These are phyloP conservation scores for Amphipoea oculea DNA, from an alignment of 2,888 invertebrate genomes.

Conservation along the genomic window DNA sequence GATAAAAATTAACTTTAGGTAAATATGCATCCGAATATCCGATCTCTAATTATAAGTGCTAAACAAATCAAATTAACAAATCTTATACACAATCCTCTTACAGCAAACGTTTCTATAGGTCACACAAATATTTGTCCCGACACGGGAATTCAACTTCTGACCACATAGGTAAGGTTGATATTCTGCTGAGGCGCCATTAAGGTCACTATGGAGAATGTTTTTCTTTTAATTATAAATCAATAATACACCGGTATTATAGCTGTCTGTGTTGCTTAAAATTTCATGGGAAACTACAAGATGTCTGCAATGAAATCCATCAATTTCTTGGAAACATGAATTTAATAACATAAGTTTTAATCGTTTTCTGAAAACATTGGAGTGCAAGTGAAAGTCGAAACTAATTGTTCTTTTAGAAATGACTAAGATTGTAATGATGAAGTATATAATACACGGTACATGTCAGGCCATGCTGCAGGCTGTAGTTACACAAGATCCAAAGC, in stretches of 20 bases:
- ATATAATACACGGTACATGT: not conserved
- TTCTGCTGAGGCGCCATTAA: constrained; percentile 28
- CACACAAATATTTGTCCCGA: constrained; percentile 45
- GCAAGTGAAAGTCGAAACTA: not conserved
- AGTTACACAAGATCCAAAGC: not conserved
- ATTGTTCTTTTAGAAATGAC: not conserved
- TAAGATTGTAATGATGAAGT: not conserved
- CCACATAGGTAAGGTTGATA: constrained; percentile 5
- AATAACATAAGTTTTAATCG: not conserved
- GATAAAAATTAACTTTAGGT: too few relatives aligned
- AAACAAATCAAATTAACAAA: constrained; percentile 14
- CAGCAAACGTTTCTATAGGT: constrained; percentile 19
- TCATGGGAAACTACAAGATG: constrained; percentile 25
- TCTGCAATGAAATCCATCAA: not conserved
- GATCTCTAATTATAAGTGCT: not conserved
- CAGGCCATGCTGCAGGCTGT: not conserved
- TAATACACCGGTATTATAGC: constrained; percentile 19
- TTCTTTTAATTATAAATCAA: constrained; percentile 47
- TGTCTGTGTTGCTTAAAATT: not conserved
- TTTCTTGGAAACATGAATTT: not conserved
- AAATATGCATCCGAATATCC: too few relatives aligned
- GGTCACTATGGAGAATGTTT: constrained; percentile 22
- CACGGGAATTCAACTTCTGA: constrained; percentile 39
- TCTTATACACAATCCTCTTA: constrained; percentile 14
- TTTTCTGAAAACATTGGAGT: not conserved